phyloP scores from a whole-genome alignment of 2,888 invertebrate species.

The Eudasyphora cyanicolor region DNA sequence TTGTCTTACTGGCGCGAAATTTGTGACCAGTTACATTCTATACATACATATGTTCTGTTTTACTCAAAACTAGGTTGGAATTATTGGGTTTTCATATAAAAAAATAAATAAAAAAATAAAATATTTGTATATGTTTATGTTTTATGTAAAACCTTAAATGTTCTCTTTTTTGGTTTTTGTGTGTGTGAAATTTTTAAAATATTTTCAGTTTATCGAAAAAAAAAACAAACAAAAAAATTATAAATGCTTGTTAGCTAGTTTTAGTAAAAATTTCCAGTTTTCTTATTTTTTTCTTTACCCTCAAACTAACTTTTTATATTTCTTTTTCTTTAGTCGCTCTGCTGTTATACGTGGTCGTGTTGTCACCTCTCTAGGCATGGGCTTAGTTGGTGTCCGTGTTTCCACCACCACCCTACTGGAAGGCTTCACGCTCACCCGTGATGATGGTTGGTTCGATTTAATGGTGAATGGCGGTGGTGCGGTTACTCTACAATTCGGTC shows the following conservation, averaged over 20 bases:
- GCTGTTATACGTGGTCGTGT: conserved; percentile 98
- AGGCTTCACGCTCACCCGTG: conserved; percentile 95
- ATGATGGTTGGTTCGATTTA: conserved; percentile 98
- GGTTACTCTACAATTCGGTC: conserved; percentile 95
- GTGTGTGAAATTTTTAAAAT: conserved; percentile 74
- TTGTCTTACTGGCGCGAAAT: conserved; percentile 57
- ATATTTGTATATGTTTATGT: conserved; percentile 44
- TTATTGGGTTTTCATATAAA: conserved; percentile 48
- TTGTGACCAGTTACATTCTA: conserved; percentile 44
- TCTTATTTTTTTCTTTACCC: not conserved
- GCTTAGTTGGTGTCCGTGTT: conserved; percentile 96
- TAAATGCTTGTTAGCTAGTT: too few relatives aligned
- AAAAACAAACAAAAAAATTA: conserved; percentile 37
- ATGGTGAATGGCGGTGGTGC: conserved; percentile 99
- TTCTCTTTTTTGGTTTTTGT: conserved; percentile 76
- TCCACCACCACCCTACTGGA: conserved; percentile 96
- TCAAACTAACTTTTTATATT: conserved; percentile 45
- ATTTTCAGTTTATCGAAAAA: conserved; percentile 47
- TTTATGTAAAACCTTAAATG: conserved; percentile 74
- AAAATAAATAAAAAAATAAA: not conserved
- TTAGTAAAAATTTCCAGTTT: conserved; percentile 19
- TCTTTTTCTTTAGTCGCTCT: conserved; percentile 87
- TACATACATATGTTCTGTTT: conserved; percentile 55
- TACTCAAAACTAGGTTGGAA: conserved; percentile 42
- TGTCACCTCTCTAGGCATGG: conserved; percentile 93